These are phyloP conservation scores for Neoitamus cyanurus DNA, from an alignment of 2,888 invertebrate genomes.

Conservation along the genomic window DNA sequence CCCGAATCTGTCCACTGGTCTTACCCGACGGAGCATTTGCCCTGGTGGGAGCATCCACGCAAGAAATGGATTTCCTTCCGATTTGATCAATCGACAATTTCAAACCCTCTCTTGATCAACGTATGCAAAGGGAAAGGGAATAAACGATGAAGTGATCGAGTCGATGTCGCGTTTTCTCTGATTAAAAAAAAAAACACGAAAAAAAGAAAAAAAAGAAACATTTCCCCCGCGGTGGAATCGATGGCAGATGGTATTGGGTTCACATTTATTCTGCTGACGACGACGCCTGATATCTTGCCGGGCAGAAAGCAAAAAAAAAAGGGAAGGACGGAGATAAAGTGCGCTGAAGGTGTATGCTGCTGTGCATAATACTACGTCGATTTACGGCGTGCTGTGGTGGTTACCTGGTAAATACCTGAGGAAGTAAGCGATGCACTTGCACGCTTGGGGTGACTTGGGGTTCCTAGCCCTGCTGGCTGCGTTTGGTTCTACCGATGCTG, in stretches of 20 bases:
- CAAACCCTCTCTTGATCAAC: background rate
- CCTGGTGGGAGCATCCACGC: conserved; percentile 49
- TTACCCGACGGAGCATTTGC: background rate
- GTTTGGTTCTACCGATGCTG: background rate
- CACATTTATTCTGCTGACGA: conserved; percentile 35
- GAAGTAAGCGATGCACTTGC: conserved; percentile 36
- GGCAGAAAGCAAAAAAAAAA: background rate
- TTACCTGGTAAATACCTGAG: conserved; percentile 6
- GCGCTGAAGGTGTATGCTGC: conserved; percentile 3
- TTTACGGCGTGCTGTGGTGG: background rate
- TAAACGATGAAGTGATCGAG: background rate
- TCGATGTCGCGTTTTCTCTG: conserved; percentile 8
- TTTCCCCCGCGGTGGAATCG: conserved; percentile 24
- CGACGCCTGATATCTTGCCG: conserved; percentile 12
- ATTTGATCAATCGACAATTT: conserved; percentile 36
- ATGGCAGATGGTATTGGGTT: conserved; percentile 42
- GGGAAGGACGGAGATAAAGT: conserved; percentile 9
- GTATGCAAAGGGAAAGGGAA: background rate
- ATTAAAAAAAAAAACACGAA: background rate
- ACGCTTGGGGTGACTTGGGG: conserved; percentile 32
- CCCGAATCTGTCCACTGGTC: conserved; percentile 28
- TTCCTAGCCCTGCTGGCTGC: background rate
- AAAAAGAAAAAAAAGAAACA: background rate
- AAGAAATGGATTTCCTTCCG: conserved; percentile 53
- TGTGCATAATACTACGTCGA: background rate